phyloP scores from a whole-genome alignment of 2,797 vertebrate species.

The Acipenser oxyrinchus region DNA sequence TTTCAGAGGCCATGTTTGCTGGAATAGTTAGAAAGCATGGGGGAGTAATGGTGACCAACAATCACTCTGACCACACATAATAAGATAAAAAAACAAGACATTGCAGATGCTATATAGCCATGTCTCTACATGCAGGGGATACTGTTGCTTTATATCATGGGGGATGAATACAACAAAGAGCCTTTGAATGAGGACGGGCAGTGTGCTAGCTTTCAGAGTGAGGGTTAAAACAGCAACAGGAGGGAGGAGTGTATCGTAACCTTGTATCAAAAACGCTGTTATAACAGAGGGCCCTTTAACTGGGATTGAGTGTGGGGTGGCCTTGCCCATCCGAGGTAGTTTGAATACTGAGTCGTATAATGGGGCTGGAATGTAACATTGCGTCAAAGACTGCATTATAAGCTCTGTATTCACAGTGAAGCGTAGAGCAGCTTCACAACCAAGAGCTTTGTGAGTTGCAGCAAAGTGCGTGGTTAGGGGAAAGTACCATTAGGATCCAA shows the following conservation, averaged over 20 bases:
- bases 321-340: neutral
- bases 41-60: too few species aligned
- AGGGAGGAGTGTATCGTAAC: neutral
- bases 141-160: too few species aligned
- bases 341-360: neutral
- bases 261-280: neutral
- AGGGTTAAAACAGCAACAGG: constrained; percentile 5
- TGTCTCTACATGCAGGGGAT: too few species aligned
- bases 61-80: too few species aligned
- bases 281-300: constrained; percentile 7
- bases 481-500: neutral
- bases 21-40: too few species aligned
- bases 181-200: neutral
- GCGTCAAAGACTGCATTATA: constrained; percentile 3
- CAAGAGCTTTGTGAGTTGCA: neutral
- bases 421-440: neutral
- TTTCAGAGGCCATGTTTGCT: too few species aligned
- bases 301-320: neutral
- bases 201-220: neutral
- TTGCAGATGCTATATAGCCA: too few species aligned
- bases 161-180: neutral
- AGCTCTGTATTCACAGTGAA: neutral
- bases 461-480: neutral
- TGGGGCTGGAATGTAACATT: neutral
- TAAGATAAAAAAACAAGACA: too few species aligned